Percentiles rank a stretch among this genome's conserved stretches.
phyloP scores from a whole-genome alignment of 2,888 invertebrate species.

The Antheraea assamensis region DNA sequence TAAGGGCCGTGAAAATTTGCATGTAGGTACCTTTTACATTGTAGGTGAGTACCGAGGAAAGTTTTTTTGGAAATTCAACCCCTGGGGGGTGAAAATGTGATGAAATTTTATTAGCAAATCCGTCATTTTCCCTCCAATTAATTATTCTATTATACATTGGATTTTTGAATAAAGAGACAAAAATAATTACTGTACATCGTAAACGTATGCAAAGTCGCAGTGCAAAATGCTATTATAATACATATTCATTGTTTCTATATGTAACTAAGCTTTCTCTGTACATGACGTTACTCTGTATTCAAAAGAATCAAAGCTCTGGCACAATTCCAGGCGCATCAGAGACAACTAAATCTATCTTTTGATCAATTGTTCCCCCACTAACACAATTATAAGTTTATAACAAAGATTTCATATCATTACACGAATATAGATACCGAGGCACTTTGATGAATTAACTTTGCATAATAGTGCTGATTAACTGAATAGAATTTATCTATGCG shows the following conservation, averaged over 20 bases:
- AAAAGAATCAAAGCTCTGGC: constrained; percentile 66
- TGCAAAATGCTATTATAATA: too few species aligned
- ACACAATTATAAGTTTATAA: constrained; percentile 15
- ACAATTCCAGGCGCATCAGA: constrained; percentile 48
- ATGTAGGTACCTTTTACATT: too few species aligned
- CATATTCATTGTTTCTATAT: neutral
- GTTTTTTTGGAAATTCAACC: too few species aligned
- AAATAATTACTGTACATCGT: too few species aligned
- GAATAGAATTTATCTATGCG: too few species aligned
- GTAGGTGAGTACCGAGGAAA: too few species aligned
- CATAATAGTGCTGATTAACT: neutral
- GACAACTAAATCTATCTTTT: constrained; percentile 59
- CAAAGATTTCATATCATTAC: constrained; percentile 13
- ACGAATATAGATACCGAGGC: neutral
- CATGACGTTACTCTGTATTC: constrained; percentile 40
- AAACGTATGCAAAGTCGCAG: neutral
- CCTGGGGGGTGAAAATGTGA: too few species aligned
- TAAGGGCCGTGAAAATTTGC: too few species aligned
- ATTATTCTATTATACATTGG: too few species aligned
- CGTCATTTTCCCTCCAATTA: too few species aligned
- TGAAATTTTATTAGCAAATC: too few species aligned
- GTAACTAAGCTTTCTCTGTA: constrained; percentile 28
- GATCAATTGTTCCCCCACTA: constrained; percentile 46
- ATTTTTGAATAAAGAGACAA: too few species aligned
- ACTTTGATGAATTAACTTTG: neutral